Percentiles rank a stretch among this genome's conserved stretches.
These are phyloP conservation scores for Bolinopsis microptera DNA, from an alignment of 37 sponge, comb jelly and placozoan species.

Conservation along the genomic window DNA sequence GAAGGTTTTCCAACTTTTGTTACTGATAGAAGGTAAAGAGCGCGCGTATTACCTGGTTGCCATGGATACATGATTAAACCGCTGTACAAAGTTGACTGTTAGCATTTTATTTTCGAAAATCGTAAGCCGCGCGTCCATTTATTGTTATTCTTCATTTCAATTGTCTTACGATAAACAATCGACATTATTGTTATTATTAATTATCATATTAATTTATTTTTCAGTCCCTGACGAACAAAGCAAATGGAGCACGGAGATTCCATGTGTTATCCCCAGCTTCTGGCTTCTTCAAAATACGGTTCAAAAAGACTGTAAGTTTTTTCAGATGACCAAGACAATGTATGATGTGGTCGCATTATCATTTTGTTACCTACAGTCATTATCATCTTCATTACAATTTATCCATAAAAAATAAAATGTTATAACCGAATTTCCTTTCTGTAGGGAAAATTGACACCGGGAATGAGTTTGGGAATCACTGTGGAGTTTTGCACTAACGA, in stretches of 20 bases:
- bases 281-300: constrained; percentile 46
- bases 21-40: neutral
- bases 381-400: no score
- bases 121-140: neutral
- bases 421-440: no score
- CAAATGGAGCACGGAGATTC: constrained; percentile 54
- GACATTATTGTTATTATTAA: no score
- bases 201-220: neutral
- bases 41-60: neutral
- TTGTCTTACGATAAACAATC: no score
- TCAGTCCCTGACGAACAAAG: constrained; percentile 60
- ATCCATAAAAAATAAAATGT: constrained; percentile 58
- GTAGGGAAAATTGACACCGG: constrained; percentile 80
- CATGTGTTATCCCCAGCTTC: constrained; percentile 29
- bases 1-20: no score
- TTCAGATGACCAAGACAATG: no score
- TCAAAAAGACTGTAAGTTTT: constrained; percentile 53
- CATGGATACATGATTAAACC: neutral
- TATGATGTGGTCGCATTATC: no score
- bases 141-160: no score
- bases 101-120: neutral
- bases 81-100: neutral
- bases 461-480: constrained; percentile 76
- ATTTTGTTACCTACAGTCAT: no score
- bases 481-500: constrained; percentile 77